A percentile compares a stretch with the other conserved stretches of the same genome.
Conservation (phyloP, 2,888 invertebrate genomes). For the Tyria jacobaeae region DNA sequence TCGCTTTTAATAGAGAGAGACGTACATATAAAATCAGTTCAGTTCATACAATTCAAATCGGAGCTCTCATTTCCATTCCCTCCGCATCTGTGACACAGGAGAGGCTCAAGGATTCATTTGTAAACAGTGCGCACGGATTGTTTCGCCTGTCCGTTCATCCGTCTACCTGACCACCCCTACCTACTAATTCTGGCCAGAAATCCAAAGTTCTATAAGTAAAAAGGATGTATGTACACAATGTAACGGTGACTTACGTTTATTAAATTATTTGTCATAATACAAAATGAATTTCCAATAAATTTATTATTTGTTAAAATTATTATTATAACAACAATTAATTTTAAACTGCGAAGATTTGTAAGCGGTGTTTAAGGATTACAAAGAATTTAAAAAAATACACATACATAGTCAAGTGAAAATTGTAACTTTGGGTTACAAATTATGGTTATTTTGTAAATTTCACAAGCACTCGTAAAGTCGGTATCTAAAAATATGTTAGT, state of each 20-base stretch:
- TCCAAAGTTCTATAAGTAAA: background rate
- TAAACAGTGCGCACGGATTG: constrained; percentile 66
- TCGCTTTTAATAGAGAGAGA: background rate
- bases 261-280: background rate
- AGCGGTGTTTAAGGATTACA: background rate
- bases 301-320: too few species aligned
- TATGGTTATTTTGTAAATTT: too few species aligned
- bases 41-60: background rate
- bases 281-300: too few species aligned
- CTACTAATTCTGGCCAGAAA: constrained; percentile 51
- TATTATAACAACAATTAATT: too few species aligned
- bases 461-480: too few species aligned
- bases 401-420: too few species aligned
- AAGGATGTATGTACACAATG: background rate
- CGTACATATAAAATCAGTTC: background rate
- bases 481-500: too few species aligned
- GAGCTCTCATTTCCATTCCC: constrained; percentile 22
- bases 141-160: constrained; percentile 46
- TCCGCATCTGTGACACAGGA: constrained; percentile 21
- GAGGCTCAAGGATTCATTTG: constrained; percentile 62
- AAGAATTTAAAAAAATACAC: background rate
- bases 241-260: background rate
- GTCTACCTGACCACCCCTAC: constrained; percentile 45
- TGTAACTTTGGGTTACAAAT: too few species aligned
- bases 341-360: too few species aligned